Base-by-base conservation (phyloP, 2,888 invertebrate genomes). In the Germaria angustata region DNA sequence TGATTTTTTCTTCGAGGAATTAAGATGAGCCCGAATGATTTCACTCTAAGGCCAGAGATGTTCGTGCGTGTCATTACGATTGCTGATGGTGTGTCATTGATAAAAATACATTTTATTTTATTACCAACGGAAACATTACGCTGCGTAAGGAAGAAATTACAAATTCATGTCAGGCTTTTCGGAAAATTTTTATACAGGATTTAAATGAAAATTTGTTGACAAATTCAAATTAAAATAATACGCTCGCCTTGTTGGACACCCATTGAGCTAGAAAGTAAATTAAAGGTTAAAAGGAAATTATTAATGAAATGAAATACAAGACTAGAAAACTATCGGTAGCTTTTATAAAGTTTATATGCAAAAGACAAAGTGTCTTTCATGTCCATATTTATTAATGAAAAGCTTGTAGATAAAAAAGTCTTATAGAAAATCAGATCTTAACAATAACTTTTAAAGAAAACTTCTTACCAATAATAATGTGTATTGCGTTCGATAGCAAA, bases 211-310 rank as follows among this genome's bases (percentile, higher is more conserved):
- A 39, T 61, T 57, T 63, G 68, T 73, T 81, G 73, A 73, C 55
- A 68, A 81, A 22, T 81, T 73, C 68, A 65, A 78, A 81, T 81
- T 73, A 81, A 81, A 78, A 78, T 81, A 81, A 73, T 24, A n/a
- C 20, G 49, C 28, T 61, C 41, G 73, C 53, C 66, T 77, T 15
- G 63, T 80, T 75, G 39, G 44, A 36, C 59, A 22, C 61, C 66
- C 55, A 55, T 53, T 66, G 61, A 66, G 49, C 6, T 8, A 36
- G 34, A 28, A 53, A 34, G 17, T 51, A 36, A 7, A 24, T 24
- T 15, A 55, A 20, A 4, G 0, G 2, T 2, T 11, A n/a, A 7
- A 7, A 68, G 28, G 11, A 39, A 39, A 20, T 11, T 49, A 51
- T 36, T n/a, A 51, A 20, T 36, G 15, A 11, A n/a, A n/a, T n/a